Base-by-base conservation (phyloP, 2,113 vertebrate species). In the zebrafish (Danio rerio) region DNA sequence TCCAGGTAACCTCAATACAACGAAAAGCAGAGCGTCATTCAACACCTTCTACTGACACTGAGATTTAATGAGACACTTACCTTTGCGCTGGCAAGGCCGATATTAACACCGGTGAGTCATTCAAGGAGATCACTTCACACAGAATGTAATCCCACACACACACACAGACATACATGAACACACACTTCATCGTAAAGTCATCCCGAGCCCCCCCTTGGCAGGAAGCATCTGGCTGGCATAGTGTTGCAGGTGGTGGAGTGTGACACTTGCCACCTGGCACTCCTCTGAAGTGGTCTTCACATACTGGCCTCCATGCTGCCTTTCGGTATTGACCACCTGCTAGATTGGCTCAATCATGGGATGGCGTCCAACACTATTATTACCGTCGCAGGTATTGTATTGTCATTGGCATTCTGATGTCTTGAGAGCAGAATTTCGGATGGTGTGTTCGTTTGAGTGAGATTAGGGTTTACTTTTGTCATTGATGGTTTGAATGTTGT, bases 11-110 rank as follows among this genome's bases (percentile, higher is more conserved):
- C 68, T 45, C 18, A 16, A 71, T 49, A 16, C 81, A 58, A 50
- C 50, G 58, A 20, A 55, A 73, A 66, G 70, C n/a, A 68, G 59
- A 68, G 8, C 55, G 53, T 81, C 74, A 42, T 63, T 85, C 69
- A 70, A 71, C 80, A 79, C 71, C 20, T 56, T 13, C 59, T 49
- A 45, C 43, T 10, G 81, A 83, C 71, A 73, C 81, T 63, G 21
- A 78, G 59, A 78, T 79, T 85, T 83, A 85, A 87, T 85, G 84
- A 87, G 83, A 85, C 84, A 83, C 73, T 85, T 65, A 52, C 74
- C 78, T 70, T 56, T 61, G 81, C 70, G 59, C 73, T 21, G 61
- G 31, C 56, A 77, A 83, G 70, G 76, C 58, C 59, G 16, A 78
- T 42, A 31, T 74, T 68, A 81, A 74, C 81, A 71, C 78, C 61